phyloP scores from a whole-genome alignment of 2,113 vertebrate species.

The Murina feae region DNA sequence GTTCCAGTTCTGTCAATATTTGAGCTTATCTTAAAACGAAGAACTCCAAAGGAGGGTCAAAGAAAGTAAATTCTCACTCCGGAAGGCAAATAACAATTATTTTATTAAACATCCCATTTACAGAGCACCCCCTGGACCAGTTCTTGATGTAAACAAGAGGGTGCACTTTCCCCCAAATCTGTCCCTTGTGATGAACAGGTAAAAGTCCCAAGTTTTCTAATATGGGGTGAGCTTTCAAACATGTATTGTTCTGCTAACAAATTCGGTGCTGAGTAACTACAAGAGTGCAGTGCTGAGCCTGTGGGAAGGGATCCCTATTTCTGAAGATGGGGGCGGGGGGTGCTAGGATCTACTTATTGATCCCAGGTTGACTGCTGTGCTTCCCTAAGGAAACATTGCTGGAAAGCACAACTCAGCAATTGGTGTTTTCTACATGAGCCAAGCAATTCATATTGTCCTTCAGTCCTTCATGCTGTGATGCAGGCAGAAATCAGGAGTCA shows the following conservation, averaged over 20 bases:
- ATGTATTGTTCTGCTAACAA: neutral
- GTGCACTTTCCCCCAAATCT: neutral
- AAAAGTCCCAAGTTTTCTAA: neutral
- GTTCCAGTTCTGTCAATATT: slow-evolving; percentile 77
- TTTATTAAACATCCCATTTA: slow-evolving; percentile 43
- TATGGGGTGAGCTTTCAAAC: neutral
- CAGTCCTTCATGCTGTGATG: accelerated
- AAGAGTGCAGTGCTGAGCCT: neutral
- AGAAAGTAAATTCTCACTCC: slow-evolving; percentile 64
- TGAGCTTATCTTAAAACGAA: slow-evolving; percentile 75
- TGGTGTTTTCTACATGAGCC: accelerated
- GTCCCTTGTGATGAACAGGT: neutral
- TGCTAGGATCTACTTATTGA: accelerated
- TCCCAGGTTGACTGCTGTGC: accelerated
- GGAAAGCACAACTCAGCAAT: neutral
- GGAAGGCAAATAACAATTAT: slow-evolving; percentile 68
- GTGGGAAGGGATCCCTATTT: neutral
- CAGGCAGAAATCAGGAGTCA: neutral
- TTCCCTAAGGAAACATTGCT: neutral
- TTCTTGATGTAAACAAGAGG: slow-evolving; percentile 24
- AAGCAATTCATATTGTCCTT: accelerated
- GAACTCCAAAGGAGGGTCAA: slow-evolving; percentile 64
- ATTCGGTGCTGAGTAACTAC: accelerated
- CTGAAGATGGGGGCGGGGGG: neutral
- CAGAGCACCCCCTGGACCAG: slow-evolving; percentile 17